These are phyloP conservation scores for Synanceia verrucosa DNA, from an alignment of 2,797 vertebrate genomes.

Conservation along the genomic window DNA sequence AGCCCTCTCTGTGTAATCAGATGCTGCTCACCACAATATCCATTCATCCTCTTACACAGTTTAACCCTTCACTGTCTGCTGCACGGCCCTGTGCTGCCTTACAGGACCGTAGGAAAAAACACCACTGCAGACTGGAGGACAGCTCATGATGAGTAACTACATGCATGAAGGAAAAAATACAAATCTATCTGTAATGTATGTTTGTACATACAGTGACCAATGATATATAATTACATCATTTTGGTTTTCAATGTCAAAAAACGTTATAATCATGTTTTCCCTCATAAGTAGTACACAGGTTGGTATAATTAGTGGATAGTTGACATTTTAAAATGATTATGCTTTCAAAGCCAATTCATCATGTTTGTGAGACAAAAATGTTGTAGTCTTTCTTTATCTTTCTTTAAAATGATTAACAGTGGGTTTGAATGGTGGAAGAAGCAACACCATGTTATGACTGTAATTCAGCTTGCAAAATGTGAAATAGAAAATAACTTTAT, in stretches of 20 bases:
- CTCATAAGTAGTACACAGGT: no score
- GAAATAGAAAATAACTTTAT: not conserved
- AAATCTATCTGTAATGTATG: no score
- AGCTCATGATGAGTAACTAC: no score
- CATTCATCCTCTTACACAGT: slow-evolving; percentile 82
- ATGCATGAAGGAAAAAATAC: no score
- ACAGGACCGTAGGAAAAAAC: not conserved
- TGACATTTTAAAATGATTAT: not conserved
- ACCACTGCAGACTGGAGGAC: fast-evolving
- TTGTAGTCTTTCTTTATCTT: no score
- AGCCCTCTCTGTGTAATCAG: slow-evolving; percentile 63
- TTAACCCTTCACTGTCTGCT: slow-evolving; percentile 72
- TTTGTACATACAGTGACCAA: no score
- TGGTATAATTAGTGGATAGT: not conserved
- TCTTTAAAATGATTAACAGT: not conserved
- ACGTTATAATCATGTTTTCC: no score
- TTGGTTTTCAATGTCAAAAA: no score
- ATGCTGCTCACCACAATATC: slow-evolving; percentile 73
- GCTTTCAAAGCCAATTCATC: not conserved
- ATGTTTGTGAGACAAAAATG: no score
- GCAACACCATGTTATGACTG: not conserved
- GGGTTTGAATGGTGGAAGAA: not conserved
- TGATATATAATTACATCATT: no score
- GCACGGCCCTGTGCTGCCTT: slow-evolving; percentile 41
- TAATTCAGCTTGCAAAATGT: not conserved